Evolutionary conservation across 2,113 vertebrate genomes (phyloP).

Genomic region (Clarias gariepinus): DNA sequence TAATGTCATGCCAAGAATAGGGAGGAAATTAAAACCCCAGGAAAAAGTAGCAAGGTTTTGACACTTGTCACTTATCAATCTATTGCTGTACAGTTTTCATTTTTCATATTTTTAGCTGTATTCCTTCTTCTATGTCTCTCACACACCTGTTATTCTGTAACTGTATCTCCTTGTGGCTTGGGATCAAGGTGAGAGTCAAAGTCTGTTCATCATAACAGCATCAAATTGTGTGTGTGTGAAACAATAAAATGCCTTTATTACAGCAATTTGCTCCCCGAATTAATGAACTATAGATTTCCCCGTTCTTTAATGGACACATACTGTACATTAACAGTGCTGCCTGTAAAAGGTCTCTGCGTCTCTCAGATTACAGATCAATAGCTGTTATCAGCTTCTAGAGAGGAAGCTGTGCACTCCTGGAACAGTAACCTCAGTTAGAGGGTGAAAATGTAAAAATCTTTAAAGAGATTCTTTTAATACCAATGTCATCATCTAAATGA

Average conservation of each 20-base stretch:
- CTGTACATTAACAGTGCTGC: slow-evolving; percentile 27
- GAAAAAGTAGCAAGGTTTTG: slow-evolving; percentile 17
- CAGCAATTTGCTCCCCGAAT: background rate
- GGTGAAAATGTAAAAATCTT: background rate
- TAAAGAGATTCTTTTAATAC: background rate
- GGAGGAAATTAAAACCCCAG: background rate
- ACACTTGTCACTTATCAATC: slow-evolving; percentile 17
- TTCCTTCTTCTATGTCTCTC: background rate
- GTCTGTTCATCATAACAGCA: slow-evolving; percentile 19
- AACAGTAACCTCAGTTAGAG: slow-evolving; percentile 28
- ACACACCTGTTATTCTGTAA: slow-evolving; percentile 33
- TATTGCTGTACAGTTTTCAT: background rate
- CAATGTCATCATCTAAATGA: background rate
- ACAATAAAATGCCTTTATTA: background rate
- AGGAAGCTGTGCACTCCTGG: background rate
- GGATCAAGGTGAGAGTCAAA: slow-evolving; percentile 11
- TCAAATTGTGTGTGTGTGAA: background rate
- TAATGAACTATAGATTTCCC: background rate
- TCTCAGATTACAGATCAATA: slow-evolving; percentile 47
- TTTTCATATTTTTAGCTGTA: background rate
- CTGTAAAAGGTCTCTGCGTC: slow-evolving; percentile 36
- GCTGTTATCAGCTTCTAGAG: slow-evolving; percentile 17
- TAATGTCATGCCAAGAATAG: slow-evolving; percentile 27
- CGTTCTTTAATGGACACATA: slow-evolving; percentile 11
- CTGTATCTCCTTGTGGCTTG: slow-evolving; percentile 20